Evolutionary conservation across 2,113 vertebrate species (phyloP), one percentile per base, ranked within the genome.

Genomic region (Oryzias melastigma): DNA sequence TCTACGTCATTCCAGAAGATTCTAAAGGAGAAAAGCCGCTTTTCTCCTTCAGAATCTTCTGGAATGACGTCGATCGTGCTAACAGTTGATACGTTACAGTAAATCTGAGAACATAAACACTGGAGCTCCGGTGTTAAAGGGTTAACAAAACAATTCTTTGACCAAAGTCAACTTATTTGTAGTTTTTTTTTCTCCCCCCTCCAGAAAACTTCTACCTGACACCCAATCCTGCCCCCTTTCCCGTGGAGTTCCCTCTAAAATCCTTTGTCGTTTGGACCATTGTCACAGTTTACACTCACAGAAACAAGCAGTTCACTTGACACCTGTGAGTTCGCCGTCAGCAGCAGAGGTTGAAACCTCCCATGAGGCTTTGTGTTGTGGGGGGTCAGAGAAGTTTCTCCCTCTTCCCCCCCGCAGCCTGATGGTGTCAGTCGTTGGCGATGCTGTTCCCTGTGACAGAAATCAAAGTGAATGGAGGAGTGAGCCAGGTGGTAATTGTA

Each of bases 401-500:
- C 15, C 12, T 44, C 13, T 47, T 47, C 19, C 48, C 18, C 14
- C 18, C 14, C 20, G 16, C 20, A 12, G 19, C 45, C 53, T 25
- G 44, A 14, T 64, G 49, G 57, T 63, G 77, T 73, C 85, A 78
- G 18, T 68, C 82, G 62, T 62, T 29, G 59, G 70, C 43, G 42
- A 64, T 66, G 71, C 72, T 8, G 20, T 57, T 80, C 84, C 78
- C 4, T 3, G 65, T 60, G 71, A 71, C 77, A 46, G 47, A 42
- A 87, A 84, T 88, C 85, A 88, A 88, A 85, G 84, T 65, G 75
- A 77, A 73, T 76, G 52, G 63, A 50, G 15, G 58, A 69, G 73
- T 54, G 53, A 80, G 68, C 76, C 69, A 79, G 78, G 78, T 77
- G 69, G 64, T 85, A 80, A 83, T 82, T 78, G 81, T 77, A 66